These are phyloP conservation scores for Halictus rubicundus DNA, from an alignment of 1,140 invertebrate genomes.

Conservation along the genomic window DNA sequence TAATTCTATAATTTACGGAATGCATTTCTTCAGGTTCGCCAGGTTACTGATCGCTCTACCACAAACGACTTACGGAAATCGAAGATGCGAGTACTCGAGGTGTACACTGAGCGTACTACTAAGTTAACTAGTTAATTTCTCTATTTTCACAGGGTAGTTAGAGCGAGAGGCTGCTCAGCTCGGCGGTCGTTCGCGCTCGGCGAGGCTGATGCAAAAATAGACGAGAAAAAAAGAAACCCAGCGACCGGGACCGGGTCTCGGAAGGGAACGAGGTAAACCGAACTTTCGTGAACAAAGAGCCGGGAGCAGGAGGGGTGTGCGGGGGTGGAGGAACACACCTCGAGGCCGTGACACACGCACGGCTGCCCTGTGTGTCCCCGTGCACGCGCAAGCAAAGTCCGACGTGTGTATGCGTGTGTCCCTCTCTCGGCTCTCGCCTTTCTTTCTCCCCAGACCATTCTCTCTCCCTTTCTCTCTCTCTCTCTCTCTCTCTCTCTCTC, in stretches of 20 bases:
- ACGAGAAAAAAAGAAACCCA: constrained; percentile 37
- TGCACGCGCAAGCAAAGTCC: constrained; percentile 20
- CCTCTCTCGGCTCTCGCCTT: not conserved
- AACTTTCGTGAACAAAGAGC: constrained; percentile 66
- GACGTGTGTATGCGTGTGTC: not conserved
- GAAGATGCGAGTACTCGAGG: no score
- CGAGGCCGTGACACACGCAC: constrained; percentile 50
- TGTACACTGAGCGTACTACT: not conserved
- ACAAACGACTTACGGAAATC: no score
- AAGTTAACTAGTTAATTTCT: constrained; percentile 35
- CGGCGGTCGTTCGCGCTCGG: constrained; percentile 1
- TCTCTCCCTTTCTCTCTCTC: no score
- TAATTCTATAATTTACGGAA: no score
- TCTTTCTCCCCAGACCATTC: not conserved
- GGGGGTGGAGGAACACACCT: constrained; percentile 40
- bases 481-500: not conserved
- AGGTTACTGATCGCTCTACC: no score
- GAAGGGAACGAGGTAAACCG: constrained; percentile 60
- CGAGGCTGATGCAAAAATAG: constrained; percentile 52
- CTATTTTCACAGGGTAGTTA: constrained; percentile 30
- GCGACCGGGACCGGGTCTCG: constrained; percentile 24
- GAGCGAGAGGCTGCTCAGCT: no score
- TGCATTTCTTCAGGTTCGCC: no score
- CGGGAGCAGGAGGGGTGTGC: constrained; percentile 4
- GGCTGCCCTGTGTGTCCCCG: constrained; percentile 24